Conservation (phyloP, 2,113 vertebrate species). For the Mungos mungo region DNA sequence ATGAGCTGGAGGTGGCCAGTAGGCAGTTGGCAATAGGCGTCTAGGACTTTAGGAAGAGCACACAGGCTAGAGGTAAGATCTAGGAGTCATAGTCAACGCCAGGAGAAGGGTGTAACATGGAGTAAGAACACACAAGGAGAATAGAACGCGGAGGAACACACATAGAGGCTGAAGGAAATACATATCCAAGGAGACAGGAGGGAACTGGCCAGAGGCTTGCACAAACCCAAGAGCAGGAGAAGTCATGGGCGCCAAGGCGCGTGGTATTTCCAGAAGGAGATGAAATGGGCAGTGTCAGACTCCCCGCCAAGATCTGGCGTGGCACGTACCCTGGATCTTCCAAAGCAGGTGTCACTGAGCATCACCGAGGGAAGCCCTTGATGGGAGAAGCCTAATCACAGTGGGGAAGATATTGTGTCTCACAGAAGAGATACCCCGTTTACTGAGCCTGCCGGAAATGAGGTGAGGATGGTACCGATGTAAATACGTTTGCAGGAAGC, state of each 20-base stretch:
- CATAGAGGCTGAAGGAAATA: neutral
- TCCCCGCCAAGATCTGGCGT: neutral
- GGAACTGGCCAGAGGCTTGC: neutral
- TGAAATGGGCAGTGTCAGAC: neutral
- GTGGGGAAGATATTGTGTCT: neutral
- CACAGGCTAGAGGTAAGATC: neutral
- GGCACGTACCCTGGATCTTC: neutral
- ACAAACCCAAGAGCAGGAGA: neutral
- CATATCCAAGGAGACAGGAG: neutral
- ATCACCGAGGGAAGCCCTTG: neutral
- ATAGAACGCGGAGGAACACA: neutral
- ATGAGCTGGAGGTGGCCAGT: neutral
- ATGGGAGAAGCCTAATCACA: neutral
- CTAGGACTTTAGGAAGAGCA: neutral
- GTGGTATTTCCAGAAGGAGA: neutral
- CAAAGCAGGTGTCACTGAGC: neutral
- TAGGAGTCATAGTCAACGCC: neutral
- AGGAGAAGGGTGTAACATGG: neutral
- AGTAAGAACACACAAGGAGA: neutral
- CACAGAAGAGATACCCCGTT: neutral
- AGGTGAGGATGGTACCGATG: neutral
- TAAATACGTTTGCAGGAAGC: neutral
- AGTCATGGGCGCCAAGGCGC: neutral
- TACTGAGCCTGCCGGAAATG: neutral
- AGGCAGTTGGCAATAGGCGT: neutral